Base-by-base conservation (phyloP, 2,797 vertebrate species). In the Anguilla megastoma region DNA sequence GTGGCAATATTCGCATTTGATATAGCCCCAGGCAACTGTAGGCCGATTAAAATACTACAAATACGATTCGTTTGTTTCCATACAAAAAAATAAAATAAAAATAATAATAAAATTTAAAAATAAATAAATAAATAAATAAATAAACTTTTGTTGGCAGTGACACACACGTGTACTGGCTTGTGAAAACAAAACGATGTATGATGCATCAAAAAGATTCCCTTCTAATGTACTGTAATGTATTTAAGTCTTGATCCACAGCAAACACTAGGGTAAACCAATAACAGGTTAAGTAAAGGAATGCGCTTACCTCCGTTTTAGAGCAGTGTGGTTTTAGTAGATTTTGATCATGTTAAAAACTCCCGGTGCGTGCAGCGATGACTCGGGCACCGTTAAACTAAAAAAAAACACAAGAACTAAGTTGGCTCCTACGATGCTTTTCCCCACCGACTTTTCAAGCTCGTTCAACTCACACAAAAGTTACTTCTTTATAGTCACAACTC, bases 271-370 rank as follows among this genome's bases (percentile, higher is more conserved):
- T 76, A 41, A 41, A 24, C 41, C 9, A 10, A n/a, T 27, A 52
- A 58, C 21, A 52, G 52, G 52, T 3, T 52, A 84, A 84, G 45
- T 54, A 58, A 84, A 84, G 50, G n/a, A 60, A 66, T 58, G 24
- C 60, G n/a, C 60, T 71, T 71, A 86, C 85, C 85, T 74, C 52
- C 83, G 83, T 84, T 84, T 27, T n/a, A 56, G 14, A 54, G 83
- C 52, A 27, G 85, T 71, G n/a, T n/a, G 21, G 6, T 3, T 66
- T 48, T 66, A n/a, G 12, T 2, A 2, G 21, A 16, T 14, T 71
- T 36, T 52, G 69, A 86, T 48, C 36, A 86, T 86, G 56, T 71
- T 48, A 71, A n/a, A 30, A 69, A 85, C 50, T 86, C 16, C 16
- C 27, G 8, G 50, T 50, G 85, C 41, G 41, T 84, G 24, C 33